These are phyloP conservation scores for Rhinogobius similis DNA, from an alignment of 2,113 vertebrate genomes.

Conservation along the genomic window DNA sequence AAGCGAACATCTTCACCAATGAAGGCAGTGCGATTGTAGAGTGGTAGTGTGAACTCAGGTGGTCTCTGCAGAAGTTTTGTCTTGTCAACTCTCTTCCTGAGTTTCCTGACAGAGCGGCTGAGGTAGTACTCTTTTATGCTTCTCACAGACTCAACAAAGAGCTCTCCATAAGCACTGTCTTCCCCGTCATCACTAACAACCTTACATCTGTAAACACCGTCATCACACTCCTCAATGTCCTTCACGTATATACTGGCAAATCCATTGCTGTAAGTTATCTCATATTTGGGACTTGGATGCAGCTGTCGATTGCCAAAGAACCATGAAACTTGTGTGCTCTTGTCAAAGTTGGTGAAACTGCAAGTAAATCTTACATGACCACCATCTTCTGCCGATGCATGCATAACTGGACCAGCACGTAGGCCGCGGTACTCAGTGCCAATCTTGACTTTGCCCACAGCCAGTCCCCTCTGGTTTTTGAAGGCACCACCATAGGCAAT, in stretches of 20 bases:
- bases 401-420: constrained; percentile 89
- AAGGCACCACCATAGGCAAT: constrained; percentile 90
- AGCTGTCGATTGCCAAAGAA: constrained; percentile 92
- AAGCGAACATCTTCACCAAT: constrained; percentile 94
- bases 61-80: constrained; percentile 88
- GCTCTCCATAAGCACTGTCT: constrained; percentile 90
- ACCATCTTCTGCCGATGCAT: constrained; percentile 88
- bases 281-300: constrained; percentile 89
- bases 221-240: constrained; percentile 90
- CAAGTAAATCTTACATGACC: constrained; percentile 90
- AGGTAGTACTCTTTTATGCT: constrained; percentile 88
- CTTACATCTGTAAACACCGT: constrained; percentile 95
- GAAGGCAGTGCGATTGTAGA: constrained; percentile 91
- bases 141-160: constrained; percentile 93
- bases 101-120: constrained; percentile 87
- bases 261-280: constrained; percentile 91
- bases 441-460: constrained; percentile 92
- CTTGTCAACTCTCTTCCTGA: constrained; percentile 87
- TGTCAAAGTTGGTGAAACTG: constrained; percentile 88
- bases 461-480: constrained; percentile 89
- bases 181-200: constrained; percentile 92
- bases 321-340: constrained; percentile 92
- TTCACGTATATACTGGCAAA: constrained; percentile 94
- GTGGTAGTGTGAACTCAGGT: constrained; percentile 95
- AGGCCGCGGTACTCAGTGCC: constrained; percentile 89